A percentile compares a stretch with the other conserved stretches of the same genome.
Conservation (phyloP, 2,888 invertebrate species). For the Phortica okadai region DNA sequence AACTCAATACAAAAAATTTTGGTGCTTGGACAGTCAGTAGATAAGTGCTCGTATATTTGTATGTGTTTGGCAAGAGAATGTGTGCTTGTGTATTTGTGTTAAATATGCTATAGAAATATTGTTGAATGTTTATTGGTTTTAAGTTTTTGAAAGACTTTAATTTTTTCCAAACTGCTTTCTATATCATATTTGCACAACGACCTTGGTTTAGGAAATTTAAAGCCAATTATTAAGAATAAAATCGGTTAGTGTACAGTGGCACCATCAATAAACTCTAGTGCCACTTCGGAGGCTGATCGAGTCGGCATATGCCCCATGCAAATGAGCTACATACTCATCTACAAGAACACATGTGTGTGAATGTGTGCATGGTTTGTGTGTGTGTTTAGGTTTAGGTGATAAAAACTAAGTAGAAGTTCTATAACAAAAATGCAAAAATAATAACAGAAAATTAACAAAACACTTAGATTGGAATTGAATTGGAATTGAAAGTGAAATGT, state of each 20-base stretch:
- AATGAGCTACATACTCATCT: too few species aligned
- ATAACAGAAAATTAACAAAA: constrained; percentile 45
- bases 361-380: not conserved
- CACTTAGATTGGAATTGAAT: constrained; percentile 30
- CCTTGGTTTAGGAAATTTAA: constrained; percentile 15
- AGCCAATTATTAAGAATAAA: constrained; percentile 41
- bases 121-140: not conserved
- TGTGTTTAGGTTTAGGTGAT: not conserved
- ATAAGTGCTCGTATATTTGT: not conserved
- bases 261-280: not conserved
- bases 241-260: not conserved
- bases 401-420: constrained; percentile 41
- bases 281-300: not conserved
- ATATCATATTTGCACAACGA: not conserved
- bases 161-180: not conserved
- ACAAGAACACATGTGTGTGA: not conserved
- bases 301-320: not conserved
- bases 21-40: constrained; percentile 34
- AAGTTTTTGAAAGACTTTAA: too few species aligned
- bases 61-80: not conserved
- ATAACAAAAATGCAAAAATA: constrained; percentile 37
- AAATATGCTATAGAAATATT: not conserved
- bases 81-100: not conserved
- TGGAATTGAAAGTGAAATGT: constrained; percentile 30
- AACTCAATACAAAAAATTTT: constrained; percentile 44